phyloP scores from a whole-genome alignment of 2,888 invertebrate species.

The Diaperis boleti region DNA sequence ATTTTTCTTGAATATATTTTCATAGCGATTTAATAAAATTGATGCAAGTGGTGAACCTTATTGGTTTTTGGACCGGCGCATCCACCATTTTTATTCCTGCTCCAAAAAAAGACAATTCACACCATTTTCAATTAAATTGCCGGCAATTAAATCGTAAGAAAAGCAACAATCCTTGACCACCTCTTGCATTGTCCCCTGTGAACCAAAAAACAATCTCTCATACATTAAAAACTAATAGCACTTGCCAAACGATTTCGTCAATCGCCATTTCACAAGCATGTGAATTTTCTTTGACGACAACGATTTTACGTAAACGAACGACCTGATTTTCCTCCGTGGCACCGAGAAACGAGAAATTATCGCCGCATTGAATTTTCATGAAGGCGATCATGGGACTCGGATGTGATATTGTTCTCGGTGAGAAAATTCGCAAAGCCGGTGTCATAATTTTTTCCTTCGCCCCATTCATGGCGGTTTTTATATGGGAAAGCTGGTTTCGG shows the following conservation, averaged over 20 bases:
- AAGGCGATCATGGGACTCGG: slow-evolving; percentile 35
- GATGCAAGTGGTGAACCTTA: too few species aligned
- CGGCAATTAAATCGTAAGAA: too few species aligned
- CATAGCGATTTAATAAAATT: too few species aligned
- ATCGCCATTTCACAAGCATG: slow-evolving; percentile 16
- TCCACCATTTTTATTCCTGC: too few species aligned
- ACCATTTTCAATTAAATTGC: too few species aligned
- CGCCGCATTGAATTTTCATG: slow-evolving; percentile 33
- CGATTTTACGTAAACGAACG: slow-evolving; percentile 11
- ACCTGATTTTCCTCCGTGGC: slow-evolving; percentile 30
- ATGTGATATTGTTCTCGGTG: slow-evolving; percentile 31
- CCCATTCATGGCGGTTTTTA: slow-evolving; percentile 7
- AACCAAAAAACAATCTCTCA: slow-evolving; percentile 8
- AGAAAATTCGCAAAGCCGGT: slow-evolving; percentile 32
- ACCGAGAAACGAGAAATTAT: slow-evolving; percentile 30
- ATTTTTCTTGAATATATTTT: too few species aligned
- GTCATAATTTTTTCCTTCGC: slow-evolving; percentile 31
- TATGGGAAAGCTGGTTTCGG: slow-evolving; percentile 28
- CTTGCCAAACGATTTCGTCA: slow-evolving; percentile 18
- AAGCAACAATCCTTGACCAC: too few species aligned
- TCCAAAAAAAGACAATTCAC: too few species aligned
- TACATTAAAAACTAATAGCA: slow-evolving; percentile 11
- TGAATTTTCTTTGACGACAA: slow-evolving; percentile 29
- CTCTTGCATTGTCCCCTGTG: too few species aligned
- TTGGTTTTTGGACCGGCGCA: too few species aligned